A percentile compares a stretch with the other conserved stretches of the same genome.
Evolutionary conservation across 2,113 vertebrate species (phyloP).

Genomic region (Oenanthe melanoleuca): DNA sequence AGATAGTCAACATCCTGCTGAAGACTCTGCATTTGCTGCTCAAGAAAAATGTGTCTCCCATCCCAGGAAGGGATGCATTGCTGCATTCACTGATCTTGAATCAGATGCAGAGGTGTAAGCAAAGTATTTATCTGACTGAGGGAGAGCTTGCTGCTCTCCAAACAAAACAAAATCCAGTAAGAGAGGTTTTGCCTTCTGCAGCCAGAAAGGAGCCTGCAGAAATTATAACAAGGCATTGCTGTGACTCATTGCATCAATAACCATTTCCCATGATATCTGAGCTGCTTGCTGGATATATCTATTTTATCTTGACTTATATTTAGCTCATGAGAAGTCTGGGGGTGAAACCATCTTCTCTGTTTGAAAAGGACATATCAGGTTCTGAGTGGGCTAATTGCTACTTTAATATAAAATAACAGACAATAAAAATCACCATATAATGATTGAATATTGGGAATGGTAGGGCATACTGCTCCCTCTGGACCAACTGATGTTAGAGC

Average conservation of each 20-base stretch:
- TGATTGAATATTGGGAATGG: not conserved
- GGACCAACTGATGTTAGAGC: not conserved
- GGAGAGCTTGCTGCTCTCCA: not conserved
- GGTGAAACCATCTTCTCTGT: not conserved
- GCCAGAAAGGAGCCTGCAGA: not conserved
- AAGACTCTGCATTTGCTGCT: not conserved
- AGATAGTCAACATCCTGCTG: not conserved
- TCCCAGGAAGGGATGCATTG: not conserved
- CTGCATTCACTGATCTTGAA: not conserved
- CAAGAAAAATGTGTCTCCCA: not conserved
- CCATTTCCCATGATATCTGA: not conserved
- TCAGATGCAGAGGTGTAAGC: not conserved
- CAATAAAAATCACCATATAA: not conserved
- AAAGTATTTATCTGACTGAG: not conserved
- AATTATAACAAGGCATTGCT: not conserved
- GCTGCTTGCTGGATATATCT: not conserved
- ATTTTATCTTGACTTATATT: not conserved
- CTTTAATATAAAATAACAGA: not conserved
- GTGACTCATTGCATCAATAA: not conserved
- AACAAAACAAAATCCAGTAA: not conserved
- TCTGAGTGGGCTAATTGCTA: not conserved
- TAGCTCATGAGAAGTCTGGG: not conserved
- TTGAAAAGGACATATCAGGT: not conserved
- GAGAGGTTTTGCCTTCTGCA: not conserved
- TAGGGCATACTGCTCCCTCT: not conserved